These are phyloP conservation scores for Limanda limanda DNA, from an alignment of 2,113 vertebrate genomes.

Conservation along the genomic window DNA sequence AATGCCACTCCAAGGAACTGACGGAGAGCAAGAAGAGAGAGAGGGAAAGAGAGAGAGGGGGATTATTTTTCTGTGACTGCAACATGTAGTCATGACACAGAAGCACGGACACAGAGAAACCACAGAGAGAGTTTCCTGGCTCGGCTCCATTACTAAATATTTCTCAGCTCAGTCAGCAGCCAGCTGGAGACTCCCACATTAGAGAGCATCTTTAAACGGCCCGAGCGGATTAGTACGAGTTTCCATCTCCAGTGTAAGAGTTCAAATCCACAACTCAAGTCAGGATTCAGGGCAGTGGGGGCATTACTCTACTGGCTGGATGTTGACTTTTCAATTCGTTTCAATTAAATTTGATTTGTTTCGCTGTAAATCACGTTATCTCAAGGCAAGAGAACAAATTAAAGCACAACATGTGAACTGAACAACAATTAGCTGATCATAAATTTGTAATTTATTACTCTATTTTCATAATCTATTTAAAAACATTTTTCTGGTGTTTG, in stretches of 20 bases:
- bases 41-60: conserved; percentile 20
- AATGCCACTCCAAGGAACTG: conserved; percentile 79
- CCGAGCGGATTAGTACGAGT: conserved; percentile 11
- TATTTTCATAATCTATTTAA: too few relatives aligned
- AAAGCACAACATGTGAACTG: too few relatives aligned
- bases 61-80: conserved; percentile 19
- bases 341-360: too few relatives aligned
- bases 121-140: conserved; percentile 65
- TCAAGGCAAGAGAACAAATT: too few relatives aligned
- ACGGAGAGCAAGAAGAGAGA: conserved; percentile 29
- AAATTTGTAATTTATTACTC: too few relatives aligned
- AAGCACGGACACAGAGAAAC: conserved; percentile 29
- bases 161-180: conserved; percentile 28
- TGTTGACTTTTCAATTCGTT: too few relatives aligned
- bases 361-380: too few relatives aligned
- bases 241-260: conserved; percentile 14
- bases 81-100: conserved; percentile 39
- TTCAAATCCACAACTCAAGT: neutral
- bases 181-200: conserved; percentile 45
- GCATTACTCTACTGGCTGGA: too few relatives aligned
- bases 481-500: too few relatives aligned
- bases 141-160: conserved; percentile 40
- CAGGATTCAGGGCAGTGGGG: neutral
- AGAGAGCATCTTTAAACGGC: conserved; percentile 45
- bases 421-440: too few relatives aligned